These are phyloP conservation scores for Anas platyrhynchos DNA, from an alignment of 2,113 vertebrate species.

Conservation along the genomic window DNA sequence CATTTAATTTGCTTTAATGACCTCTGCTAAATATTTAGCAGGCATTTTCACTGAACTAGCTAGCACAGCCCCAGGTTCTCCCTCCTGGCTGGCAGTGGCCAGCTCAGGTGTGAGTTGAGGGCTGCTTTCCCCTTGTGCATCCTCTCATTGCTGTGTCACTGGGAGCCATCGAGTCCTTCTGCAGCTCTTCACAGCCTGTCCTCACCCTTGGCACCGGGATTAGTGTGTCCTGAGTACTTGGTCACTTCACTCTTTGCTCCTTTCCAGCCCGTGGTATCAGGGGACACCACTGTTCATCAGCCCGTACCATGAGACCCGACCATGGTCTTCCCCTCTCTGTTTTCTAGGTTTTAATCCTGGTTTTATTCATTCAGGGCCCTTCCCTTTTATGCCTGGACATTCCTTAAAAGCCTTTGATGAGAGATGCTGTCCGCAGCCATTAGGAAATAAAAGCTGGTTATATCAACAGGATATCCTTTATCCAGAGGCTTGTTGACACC, in stretches of 20 bases:
- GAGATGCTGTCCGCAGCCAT: conserved; percentile 38
- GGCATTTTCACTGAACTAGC: background rate
- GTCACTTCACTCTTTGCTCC: background rate
- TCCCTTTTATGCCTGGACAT: background rate
- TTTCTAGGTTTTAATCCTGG: background rate
- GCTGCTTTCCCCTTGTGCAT: background rate
- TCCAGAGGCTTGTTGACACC: conserved; percentile 66
- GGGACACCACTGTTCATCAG: background rate
- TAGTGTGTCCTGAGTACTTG: background rate
- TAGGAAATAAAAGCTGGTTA: conserved; percentile 58
- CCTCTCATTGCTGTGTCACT: background rate
- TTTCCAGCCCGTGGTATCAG: background rate
- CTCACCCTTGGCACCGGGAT: background rate
- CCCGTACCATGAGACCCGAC: background rate
- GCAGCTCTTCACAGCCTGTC: background rate
- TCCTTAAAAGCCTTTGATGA: conserved; percentile 54
- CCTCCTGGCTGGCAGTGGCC: background rate
- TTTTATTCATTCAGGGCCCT: conserved; percentile 2
- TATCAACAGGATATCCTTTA: conserved; percentile 73
- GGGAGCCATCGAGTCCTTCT: background rate
- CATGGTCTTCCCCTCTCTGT: background rate
- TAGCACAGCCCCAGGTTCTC: background rate
- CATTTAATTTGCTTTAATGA: background rate
- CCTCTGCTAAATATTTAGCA: background rate
- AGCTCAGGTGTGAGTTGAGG: background rate